These are phyloP conservation scores for Esperia sulphurella DNA, from an alignment of 2,888 invertebrate genomes.

Conservation along the genomic window DNA sequence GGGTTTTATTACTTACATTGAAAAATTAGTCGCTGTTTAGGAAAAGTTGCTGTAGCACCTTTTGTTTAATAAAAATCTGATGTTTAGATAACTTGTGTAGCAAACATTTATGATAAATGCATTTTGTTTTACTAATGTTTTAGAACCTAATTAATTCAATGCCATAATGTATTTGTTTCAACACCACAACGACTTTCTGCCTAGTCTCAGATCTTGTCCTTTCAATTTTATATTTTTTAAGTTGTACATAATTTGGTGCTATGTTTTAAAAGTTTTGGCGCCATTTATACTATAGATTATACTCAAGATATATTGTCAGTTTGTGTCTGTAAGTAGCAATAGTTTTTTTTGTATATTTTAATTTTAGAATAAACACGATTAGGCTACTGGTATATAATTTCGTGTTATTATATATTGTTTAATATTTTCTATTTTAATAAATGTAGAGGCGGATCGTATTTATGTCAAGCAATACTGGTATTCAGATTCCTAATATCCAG, in stretches of 20 bases:
- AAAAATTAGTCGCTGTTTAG: neutral
- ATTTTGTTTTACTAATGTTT: neutral
- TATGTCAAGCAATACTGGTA: too few species aligned
- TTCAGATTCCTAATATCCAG: too few species aligned
- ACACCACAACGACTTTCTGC: slow-evolving; percentile 48
- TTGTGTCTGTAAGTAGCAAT: neutral
- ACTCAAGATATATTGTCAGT: neutral
- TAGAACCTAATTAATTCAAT: slow-evolving; percentile 10
- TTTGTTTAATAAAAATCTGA: too few species aligned
- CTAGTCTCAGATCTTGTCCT: slow-evolving; percentile 58
- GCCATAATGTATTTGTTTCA: slow-evolving; percentile 40
- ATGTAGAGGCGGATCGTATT: too few species aligned
- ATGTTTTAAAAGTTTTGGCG: slow-evolving; percentile 31
- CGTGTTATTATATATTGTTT: neutral
- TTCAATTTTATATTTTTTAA: slow-evolving; percentile 23
- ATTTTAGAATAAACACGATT: slow-evolving; percentile 16
- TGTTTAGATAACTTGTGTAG: too few species aligned
- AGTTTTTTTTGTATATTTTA: slow-evolving; percentile 37
- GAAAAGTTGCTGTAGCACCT: neutral
- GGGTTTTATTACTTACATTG: neutral
- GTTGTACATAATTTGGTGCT: slow-evolving; percentile 54
- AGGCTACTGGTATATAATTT: neutral
- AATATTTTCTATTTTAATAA: neutral
- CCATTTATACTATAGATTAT: slow-evolving; percentile 7
- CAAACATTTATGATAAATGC: too few species aligned